Evolutionary conservation across 2,113 vertebrate genomes (phyloP).

Genomic region (Calcarius ornatus): DNA sequence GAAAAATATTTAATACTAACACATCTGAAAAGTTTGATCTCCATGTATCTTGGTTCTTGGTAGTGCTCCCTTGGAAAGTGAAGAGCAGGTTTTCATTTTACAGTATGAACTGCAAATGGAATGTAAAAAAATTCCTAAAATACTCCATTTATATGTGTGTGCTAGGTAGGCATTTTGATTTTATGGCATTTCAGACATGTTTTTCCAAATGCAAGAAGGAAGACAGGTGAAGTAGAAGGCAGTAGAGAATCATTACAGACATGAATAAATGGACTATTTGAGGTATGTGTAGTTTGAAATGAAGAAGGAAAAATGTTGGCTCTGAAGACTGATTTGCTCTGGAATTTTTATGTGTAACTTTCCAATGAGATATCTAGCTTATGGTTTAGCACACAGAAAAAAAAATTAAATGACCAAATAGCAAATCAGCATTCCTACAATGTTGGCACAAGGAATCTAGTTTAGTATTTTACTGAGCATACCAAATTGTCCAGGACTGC

Average conservation of each 20-base stretch:
- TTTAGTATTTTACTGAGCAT: neutral
- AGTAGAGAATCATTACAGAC: neutral
- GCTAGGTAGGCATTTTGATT: neutral
- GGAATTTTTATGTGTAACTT: neutral
- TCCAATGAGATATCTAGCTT: neutral
- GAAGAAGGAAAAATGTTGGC: neutral
- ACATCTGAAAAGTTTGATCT: neutral
- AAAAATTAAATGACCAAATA: neutral
- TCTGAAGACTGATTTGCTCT: neutral
- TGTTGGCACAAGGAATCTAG: neutral
- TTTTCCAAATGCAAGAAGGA: neutral
- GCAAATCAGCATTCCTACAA: neutral
- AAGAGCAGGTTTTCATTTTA: neutral
- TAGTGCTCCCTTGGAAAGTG: neutral
- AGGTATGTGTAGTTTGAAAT: neutral
- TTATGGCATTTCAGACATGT: neutral
- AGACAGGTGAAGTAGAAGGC: neutral
- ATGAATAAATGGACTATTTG: neutral
- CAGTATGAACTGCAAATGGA: neutral
- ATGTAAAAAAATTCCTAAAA: neutral
- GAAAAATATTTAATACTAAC: neutral
- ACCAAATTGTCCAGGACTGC: neutral
- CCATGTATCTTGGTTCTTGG: neutral
- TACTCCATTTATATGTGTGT: neutral
- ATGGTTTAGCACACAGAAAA: neutral